Conservation (phyloP, 2,888 invertebrate species). For the Agriotes lineatus region DNA sequence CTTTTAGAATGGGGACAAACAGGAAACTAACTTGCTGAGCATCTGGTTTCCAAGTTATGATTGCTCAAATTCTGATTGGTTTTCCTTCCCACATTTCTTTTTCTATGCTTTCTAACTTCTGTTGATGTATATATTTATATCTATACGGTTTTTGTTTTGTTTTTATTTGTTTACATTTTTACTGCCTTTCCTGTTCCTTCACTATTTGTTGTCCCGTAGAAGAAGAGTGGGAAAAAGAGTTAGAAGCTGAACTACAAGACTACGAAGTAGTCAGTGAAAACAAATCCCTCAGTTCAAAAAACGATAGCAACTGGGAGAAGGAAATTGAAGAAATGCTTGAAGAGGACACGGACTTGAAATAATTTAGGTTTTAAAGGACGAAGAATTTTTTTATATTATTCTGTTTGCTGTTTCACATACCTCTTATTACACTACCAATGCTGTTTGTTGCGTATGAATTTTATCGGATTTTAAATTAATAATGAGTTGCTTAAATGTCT, state of each 20-base stretch:
- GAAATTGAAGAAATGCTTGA: slow-evolving; percentile 65
- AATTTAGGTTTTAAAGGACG: slow-evolving; percentile 49
- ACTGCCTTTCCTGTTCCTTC: slow-evolving; percentile 57
- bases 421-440: too few relatives aligned
- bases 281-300: slow-evolving; percentile 66
- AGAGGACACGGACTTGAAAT: slow-evolving; percentile 63
- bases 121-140: slow-evolving; percentile 28
- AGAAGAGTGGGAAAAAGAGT: slow-evolving; percentile 97
- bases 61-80: slow-evolving; percentile 39
- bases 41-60: slow-evolving; percentile 48
- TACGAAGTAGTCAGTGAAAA: slow-evolving; percentile 87
- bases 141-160: slow-evolving; percentile 34
- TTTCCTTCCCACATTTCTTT: slow-evolving; percentile 16
- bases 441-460: too few relatives aligned
- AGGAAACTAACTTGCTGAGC: slow-evolving; percentile 55
- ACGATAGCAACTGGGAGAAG: slow-evolving; percentile 62
- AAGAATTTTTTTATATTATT: background rate
- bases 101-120: slow-evolving; percentile 13
- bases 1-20: slow-evolving; percentile 37
- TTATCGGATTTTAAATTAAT: too few relatives aligned
- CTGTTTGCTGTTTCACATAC: too few relatives aligned
- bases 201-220: slow-evolving; percentile 58
- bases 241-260: slow-evolving; percentile 95
- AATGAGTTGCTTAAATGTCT: too few relatives aligned
- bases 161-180: slow-evolving; percentile 46